Evolutionary conservation across 1,140 invertebrate genomes (phyloP).

Genomic region (Bombus pyrosoma): DNA sequence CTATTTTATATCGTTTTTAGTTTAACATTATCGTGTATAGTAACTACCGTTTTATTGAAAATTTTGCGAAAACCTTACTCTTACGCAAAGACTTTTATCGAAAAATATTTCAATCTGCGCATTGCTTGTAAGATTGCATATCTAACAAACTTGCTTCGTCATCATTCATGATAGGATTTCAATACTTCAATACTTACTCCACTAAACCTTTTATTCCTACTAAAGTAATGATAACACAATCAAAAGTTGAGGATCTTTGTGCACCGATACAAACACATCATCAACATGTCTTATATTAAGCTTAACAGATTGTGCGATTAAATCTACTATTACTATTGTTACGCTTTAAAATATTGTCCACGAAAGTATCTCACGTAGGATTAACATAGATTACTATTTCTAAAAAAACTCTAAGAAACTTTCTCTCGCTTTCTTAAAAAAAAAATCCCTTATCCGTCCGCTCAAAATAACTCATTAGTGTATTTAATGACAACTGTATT

Average conservation of each 20-base stretch:
- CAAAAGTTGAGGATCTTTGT: conserved; percentile 20
- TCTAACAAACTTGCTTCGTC: not conserved
- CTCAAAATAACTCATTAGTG: conserved; percentile 10
- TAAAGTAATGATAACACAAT: conserved; percentile 10
- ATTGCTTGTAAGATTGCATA: not conserved
- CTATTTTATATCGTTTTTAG: not conserved
- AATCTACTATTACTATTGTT: conserved; percentile 34
- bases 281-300: conserved; percentile 38
- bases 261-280: conserved; percentile 31
- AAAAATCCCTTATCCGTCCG: conserved; percentile 64
- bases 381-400: conserved; percentile 45
- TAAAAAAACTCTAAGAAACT: conserved; percentile 42
- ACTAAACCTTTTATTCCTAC: conserved; percentile 30
- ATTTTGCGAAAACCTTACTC: not conserved
- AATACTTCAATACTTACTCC: conserved; percentile 15
- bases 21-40: not conserved
- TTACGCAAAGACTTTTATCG: not conserved
- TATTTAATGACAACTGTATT: conserved; percentile 1
- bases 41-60: not conserved
- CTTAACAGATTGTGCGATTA: conserved; percentile 17
- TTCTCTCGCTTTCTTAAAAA: conserved; percentile 53
- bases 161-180: conserved; percentile 3
- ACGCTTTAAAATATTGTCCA: conserved; percentile 50
- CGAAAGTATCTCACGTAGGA: conserved; percentile 53
- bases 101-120: not conserved